Percentiles rank a stretch among this genome's conserved stretches.
phyloP scores from a whole-genome alignment of 2,113 vertebrate genomes.

The Eira barbara region DNA sequence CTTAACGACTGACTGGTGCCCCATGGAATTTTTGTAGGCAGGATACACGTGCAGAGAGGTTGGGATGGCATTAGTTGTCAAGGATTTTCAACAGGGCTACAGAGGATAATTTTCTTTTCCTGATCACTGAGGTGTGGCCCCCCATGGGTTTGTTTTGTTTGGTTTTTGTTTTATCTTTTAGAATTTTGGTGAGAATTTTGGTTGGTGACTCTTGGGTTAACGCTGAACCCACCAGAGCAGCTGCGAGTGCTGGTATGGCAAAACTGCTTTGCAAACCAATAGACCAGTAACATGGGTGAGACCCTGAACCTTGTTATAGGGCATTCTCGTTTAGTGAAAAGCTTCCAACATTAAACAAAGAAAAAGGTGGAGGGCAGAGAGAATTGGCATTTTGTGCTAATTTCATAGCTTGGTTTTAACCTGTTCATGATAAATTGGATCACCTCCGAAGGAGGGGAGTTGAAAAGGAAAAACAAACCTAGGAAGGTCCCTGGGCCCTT shows the following conservation, averaged over 20 bases:
- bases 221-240: neutral
- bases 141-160: neutral
- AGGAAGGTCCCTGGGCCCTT: no score
- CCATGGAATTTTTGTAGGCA: neutral
- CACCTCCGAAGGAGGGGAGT: neutral
- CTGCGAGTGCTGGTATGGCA: no score
- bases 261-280: neutral
- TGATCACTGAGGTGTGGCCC: neutral
- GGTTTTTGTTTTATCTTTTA: neutral
- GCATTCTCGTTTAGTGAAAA: neutral
- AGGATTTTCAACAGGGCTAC: neutral
- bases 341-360: neutral
- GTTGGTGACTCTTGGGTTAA: neutral
- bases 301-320: neutral
- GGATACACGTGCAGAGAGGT: fast-evolving
- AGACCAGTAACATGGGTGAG: neutral
- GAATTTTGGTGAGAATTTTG: neutral
- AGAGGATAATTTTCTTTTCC: neutral
- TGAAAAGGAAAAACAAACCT: neutral
- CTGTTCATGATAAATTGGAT: neutral
- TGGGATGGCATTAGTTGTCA: neutral
- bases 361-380: neutral
- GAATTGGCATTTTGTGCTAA: neutral
- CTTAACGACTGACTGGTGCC: no score
- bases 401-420: neutral